phyloP scores from a whole-genome alignment of 2,797 vertebrate genomes.

The Scarus forsteni region DNA sequence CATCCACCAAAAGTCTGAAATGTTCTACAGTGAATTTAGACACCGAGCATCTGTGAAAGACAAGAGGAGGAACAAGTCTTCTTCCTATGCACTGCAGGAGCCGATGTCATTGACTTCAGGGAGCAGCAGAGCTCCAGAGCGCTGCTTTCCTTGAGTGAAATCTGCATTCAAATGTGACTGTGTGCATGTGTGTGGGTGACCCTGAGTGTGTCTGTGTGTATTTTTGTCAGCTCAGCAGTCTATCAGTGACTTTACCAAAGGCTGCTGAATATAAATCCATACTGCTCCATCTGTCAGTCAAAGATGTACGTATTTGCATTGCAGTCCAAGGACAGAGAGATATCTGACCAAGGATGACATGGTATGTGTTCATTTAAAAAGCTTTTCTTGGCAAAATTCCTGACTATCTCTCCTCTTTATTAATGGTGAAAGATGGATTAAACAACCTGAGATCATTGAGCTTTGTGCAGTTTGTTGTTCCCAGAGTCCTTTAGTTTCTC shows the following conservation, averaged over 20 bases:
- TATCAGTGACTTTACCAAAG: conserved; percentile 55
- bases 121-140: conserved; percentile 29
- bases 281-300: conserved; percentile 36
- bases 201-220: not conserved
- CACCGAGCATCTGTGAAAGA: too few relatives aligned
- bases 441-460: too few relatives aligned
- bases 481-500: too few relatives aligned
- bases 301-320: conserved; percentile 37
- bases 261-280: conserved; percentile 60
- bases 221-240: conserved; percentile 66
- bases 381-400: too few relatives aligned
- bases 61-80: conserved; percentile 28
- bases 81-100: conserved; percentile 38
- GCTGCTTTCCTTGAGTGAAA: conserved; percentile 50
- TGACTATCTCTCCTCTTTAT: too few relatives aligned
- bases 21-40: too few relatives aligned
- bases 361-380: too few relatives aligned
- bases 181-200: not conserved
- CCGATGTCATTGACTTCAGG: conserved; percentile 48
- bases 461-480: too few relatives aligned
- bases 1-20: too few relatives aligned
- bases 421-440: too few relatives aligned
- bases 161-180: not conserved
- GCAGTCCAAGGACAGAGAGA: conserved; percentile 8
- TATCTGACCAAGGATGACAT: not conserved